Base-by-base conservation (phyloP, 2,113 vertebrate species). In the Bubo scandiacus region DNA sequence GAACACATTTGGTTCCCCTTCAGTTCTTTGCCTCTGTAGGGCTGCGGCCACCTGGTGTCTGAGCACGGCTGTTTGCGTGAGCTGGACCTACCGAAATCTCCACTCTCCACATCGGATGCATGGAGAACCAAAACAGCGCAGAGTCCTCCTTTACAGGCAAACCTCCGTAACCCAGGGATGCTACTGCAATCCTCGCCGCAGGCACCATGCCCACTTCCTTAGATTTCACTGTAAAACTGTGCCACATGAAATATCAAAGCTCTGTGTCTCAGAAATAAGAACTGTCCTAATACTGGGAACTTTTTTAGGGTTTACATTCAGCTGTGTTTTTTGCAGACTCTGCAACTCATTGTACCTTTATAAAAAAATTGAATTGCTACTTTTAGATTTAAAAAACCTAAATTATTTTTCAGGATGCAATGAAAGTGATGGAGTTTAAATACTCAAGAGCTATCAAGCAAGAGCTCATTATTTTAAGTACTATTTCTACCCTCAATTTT, bases 131-230 rank as follows among this genome's bases (percentile, higher is more conserved):
- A 65, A 47, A 55, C 12, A 34, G 45, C 1, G 6, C 2, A 0
- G 51, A 23, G 15, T 21, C 40, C 5, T n/a, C 71, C 40, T 47
- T 47, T 18, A 15, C 21, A 5, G 16, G 30, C 29, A 42, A 72
- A 42, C n/a, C 19, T 49, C 29, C 6, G 3, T 20, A 79, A 58
- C 7, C 16, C 43, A 38, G 36, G 43, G 38, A 38, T 15, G 38
- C 15, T 36, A 7, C 30, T 13, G 10, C 19, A 10, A 12, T 8
- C 40, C 47, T n/a, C 5, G 2, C 51, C 73, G n/a, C n/a, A n/a
- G n/a, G n/a, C 3, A 2, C 38, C 0, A 0, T 18, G 22, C 42
- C 70, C 15, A 5, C 27, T 32, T 68, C 43, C 30, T 68, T 27
- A 3, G 43, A 63, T 63, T 63, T 85, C 25, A 26, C 73, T 79